These are phyloP conservation scores for Ditula angustiorana DNA, from an alignment of 2,888 invertebrate genomes.

Conservation along the genomic window DNA sequence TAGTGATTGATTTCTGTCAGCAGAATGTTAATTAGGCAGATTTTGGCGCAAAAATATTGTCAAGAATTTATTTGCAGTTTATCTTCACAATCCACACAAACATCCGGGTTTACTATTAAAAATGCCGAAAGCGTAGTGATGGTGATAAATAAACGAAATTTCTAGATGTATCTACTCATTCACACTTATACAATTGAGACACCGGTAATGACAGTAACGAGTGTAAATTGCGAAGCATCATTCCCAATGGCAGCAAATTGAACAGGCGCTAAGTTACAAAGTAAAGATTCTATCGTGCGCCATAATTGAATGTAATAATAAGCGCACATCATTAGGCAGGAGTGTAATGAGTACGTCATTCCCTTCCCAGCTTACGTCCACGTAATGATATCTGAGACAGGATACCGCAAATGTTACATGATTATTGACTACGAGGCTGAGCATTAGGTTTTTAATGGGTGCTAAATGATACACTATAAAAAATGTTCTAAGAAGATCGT, in stretches of 20 bases:
- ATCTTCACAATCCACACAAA: not conserved
- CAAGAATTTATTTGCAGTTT: constrained; percentile 2
- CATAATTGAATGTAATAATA: constrained; percentile 26
- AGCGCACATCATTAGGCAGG: not conserved
- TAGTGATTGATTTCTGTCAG: constrained; percentile 42
- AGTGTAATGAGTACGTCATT: not conserved
- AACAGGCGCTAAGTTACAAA: constrained; percentile 27
- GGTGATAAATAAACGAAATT: not conserved
- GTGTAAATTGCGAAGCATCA: constrained; percentile 17
- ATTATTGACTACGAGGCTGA: constrained; percentile 43
- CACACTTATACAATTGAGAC: constrained; percentile 19
- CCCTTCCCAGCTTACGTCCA: not conserved
- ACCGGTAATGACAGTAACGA: constrained; percentile 17
- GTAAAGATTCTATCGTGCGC: not conserved
- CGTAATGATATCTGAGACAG: constrained; percentile 42
- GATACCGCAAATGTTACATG: constrained; percentile 51
- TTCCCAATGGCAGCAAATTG: constrained; percentile 37
- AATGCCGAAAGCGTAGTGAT: not conserved
- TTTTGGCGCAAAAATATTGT: constrained; percentile 3
- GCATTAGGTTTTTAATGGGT: not conserved
- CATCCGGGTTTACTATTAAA: not conserved
- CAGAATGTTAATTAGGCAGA: constrained; percentile 26
- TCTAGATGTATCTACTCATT: not conserved
- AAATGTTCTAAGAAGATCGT: not conserved
- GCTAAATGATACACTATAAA: not conserved